A percentile compares a stretch with the other conserved stretches of the same genome.
These are phyloP conservation scores for Onychomys leucogaster DNA, from an alignment of 2,797 vertebrate species.

Conservation along the genomic window DNA sequence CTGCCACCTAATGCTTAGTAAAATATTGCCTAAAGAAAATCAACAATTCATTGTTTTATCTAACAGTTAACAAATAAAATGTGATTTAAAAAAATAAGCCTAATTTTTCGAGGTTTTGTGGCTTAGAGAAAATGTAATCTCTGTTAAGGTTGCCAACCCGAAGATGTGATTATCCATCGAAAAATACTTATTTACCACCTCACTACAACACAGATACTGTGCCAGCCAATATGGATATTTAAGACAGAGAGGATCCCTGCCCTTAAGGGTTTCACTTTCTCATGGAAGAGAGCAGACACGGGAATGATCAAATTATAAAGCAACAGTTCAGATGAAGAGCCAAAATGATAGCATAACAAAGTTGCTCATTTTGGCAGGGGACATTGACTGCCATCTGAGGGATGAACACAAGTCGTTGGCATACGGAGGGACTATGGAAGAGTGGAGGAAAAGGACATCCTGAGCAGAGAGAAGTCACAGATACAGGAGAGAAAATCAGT, in stretches of 20 bases:
- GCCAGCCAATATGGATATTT: neutral
- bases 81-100: neutral
- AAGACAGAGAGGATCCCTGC: neutral
- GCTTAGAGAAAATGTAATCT: conserved; percentile 57
- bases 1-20: conserved; percentile 93
- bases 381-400: neutral
- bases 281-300: neutral
- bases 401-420: conserved; percentile 33
- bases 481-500: neutral
- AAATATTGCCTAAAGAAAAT: conserved; percentile 64
- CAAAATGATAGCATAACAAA: conserved; percentile 16
- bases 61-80: conserved; percentile 2
- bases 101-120: conserved; percentile 44
- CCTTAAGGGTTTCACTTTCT: neutral
- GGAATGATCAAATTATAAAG: conserved; percentile 20
- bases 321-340: neutral
- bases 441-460: neutral
- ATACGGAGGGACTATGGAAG: neutral
- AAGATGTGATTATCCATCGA: conserved; percentile 15
- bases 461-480: neutral
- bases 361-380: neutral
- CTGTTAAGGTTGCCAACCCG: neutral
- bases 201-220: neutral
- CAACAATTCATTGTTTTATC: neutral
- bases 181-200: neutral